Percentiles rank a stretch among this genome's conserved stretches.
phyloP scores from a whole-genome alignment of 92 coral and sea anemone species.

The Porites evermanni region DNA sequence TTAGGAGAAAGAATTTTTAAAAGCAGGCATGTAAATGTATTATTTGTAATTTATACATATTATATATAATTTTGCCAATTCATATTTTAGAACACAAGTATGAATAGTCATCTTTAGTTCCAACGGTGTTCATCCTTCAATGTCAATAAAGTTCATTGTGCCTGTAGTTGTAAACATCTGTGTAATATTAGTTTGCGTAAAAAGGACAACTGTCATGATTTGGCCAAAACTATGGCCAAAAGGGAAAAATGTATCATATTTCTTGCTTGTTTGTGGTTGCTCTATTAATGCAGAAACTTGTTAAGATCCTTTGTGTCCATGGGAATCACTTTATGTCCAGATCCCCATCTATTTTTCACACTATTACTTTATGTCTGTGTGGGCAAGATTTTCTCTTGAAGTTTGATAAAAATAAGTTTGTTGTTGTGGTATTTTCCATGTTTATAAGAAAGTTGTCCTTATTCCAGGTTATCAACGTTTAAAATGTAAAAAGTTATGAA shows the following conservation, averaged over 20 bases:
- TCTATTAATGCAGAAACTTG: slow-evolving; percentile 5
- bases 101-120: not conserved
- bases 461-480: no score
- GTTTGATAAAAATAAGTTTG: not conserved
- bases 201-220: slow-evolving; percentile 26
- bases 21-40: slow-evolving; percentile 92
- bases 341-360: not conserved
- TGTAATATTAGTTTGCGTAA: not conserved
- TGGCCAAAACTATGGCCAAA: not conserved
- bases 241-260: no score
- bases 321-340: slow-evolving; percentile 9
- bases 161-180: slow-evolving; percentile 35
- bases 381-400: not conserved
- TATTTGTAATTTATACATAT: slow-evolving; percentile 85
- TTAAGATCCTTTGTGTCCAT: slow-evolving; percentile 12
- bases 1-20: slow-evolving; percentile 89
- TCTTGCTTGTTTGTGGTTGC: not conserved
- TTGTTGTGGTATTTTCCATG: slow-evolving; percentile 14
- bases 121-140: slow-evolving; percentile 16
- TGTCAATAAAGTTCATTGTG: slow-evolving; percentile 11
- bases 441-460: no score
- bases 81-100: slow-evolving; percentile 56
- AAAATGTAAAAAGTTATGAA: no score
- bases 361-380: not conserved
- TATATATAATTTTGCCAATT: slow-evolving; percentile 60